phyloP scores from a whole-genome alignment of 2,113 vertebrate genomes.

The Chaetorhynchus papuensis region DNA sequence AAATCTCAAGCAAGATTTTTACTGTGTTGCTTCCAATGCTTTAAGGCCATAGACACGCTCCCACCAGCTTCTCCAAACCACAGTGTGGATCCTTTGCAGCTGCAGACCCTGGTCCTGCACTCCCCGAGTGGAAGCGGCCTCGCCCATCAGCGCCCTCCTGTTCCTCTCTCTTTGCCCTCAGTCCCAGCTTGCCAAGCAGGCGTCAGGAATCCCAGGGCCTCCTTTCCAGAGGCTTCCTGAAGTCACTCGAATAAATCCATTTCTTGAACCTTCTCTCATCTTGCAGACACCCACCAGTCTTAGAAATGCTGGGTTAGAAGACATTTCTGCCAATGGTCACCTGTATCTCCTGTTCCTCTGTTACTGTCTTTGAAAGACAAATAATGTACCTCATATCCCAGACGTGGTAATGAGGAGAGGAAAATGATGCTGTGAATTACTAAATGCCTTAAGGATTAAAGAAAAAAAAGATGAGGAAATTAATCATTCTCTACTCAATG shows the following conservation, averaged over 20 bases:
- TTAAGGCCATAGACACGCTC: neutral
- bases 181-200: neutral
- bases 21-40: neutral
- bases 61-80: neutral
- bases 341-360: neutral
- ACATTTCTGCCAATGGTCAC: neutral
- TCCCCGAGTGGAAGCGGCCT: neutral
- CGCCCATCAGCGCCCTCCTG: neutral
- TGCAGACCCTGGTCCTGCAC: neutral
- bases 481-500: neutral
- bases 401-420: neutral
- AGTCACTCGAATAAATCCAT: neutral
- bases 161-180: neutral
- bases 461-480: neutral
- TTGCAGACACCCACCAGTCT: neutral
- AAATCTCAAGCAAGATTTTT: neutral
- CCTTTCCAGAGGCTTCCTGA: conserved; percentile 28
- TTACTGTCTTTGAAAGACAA: neutral
- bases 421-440: neutral
- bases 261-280: neutral
- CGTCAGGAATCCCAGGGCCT: neutral
- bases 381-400: neutral
- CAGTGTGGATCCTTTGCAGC: neutral
- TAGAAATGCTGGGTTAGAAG: neutral
- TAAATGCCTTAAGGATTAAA: neutral